Evolutionary conservation across 1,140 invertebrate species (phyloP).

Genomic region (Ostrea edulis): DNA sequence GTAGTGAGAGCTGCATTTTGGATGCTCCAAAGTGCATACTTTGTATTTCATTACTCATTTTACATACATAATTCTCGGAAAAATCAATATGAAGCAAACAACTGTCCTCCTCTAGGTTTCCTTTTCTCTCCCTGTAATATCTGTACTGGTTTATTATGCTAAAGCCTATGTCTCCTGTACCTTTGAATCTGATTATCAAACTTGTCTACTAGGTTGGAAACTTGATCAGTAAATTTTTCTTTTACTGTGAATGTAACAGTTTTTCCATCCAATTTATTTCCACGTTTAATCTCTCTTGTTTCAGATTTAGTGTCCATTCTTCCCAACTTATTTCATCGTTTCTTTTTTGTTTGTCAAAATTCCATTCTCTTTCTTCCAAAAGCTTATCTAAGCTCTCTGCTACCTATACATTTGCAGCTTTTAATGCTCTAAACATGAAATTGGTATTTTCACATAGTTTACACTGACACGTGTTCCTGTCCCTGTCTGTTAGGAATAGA

Average conservation of each 20-base stretch:
- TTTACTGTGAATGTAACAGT: conserved; percentile 27
- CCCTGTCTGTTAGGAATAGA: conserved; percentile 49
- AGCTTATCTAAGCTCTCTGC: not conserved
- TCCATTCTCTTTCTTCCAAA: conserved; percentile 42
- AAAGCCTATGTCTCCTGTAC: conserved; percentile 52
- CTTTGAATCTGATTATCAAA: conserved; percentile 41
- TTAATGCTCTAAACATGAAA: conserved; percentile 18
- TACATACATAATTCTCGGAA: conserved; percentile 60
- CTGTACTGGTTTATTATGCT: conserved; percentile 57
- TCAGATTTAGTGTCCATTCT: conserved; percentile 44
- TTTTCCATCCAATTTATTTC: conserved; percentile 33
- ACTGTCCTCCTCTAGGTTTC: conserved; percentile 49
- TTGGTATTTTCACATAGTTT: conserved; percentile 49
- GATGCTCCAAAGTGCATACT: conserved; percentile 62
- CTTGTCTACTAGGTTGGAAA: not conserved
- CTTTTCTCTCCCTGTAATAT: too few relatives aligned
- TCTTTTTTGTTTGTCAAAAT: conserved; percentile 20
- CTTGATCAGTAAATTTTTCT: not conserved
- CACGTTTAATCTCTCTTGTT: conserved; percentile 49
- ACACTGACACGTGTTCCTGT: conserved; percentile 59
- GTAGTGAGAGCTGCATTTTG: conserved; percentile 54
- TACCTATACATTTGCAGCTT: not conserved
- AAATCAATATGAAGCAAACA: conserved; percentile 63
- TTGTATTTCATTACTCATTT: conserved; percentile 57
- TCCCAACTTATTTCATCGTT: conserved; percentile 43